These are phyloP conservation scores for Prosopocoilus inquinatus DNA, from an alignment of 2,888 invertebrate species.

Conservation along the genomic window DNA sequence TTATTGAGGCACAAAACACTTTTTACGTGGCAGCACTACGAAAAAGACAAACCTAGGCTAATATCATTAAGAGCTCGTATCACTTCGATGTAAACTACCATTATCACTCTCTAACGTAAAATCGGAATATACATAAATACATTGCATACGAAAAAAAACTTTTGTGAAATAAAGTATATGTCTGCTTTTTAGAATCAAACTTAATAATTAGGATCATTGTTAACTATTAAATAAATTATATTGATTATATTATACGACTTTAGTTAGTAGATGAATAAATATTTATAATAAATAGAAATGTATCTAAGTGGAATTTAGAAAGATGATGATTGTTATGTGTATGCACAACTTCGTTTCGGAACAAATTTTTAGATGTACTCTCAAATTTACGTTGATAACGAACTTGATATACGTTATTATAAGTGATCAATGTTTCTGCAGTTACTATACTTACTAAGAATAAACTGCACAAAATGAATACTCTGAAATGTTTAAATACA, in stretches of 20 bases:
- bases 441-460: background rate
- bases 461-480: conserved; percentile 42
- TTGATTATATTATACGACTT: conserved; percentile 38
- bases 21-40: conserved; percentile 42
- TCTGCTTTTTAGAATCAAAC: conserved; percentile 51
- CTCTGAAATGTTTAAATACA: conserved; percentile 33
- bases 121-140: conserved; percentile 6
- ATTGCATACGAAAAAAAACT: background rate
- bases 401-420: conserved; percentile 12
- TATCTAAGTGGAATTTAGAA: conserved; percentile 38
- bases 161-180: conserved; percentile 20
- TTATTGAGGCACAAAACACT: conserved; percentile 24
- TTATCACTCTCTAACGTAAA: background rate
- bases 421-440: conserved; percentile 11
- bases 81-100: conserved; percentile 6
- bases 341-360: conserved; percentile 41
- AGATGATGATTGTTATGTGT: conserved; percentile 45
- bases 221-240: conserved; percentile 47
- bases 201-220: conserved; percentile 50
- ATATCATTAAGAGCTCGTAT: background rate
- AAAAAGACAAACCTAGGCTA: conserved; percentile 32
- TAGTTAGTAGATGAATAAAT: conserved; percentile 34
- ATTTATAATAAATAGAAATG: conserved; percentile 37
- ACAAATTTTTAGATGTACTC: background rate
- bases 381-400: conserved; percentile 8